phyloP scores from a whole-genome alignment of 2,797 vertebrate genomes.

The Sebastes nivosus region DNA sequence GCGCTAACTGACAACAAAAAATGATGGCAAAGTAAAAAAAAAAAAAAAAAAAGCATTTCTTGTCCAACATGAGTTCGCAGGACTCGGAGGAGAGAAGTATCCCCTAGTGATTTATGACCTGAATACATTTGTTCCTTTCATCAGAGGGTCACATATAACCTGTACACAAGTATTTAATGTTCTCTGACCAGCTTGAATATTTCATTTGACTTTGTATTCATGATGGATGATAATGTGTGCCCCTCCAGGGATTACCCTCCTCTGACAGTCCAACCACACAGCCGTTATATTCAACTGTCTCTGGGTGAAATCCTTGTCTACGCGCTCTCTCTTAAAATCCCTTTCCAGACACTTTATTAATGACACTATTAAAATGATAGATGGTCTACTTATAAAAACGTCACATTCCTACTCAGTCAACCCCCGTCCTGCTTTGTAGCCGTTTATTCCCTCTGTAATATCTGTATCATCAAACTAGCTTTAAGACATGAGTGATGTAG shows the following conservation, averaged over 20 bases:
- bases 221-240: not conserved
- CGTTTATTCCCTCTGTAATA: conserved; percentile 40
- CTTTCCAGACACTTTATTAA: conserved; percentile 75
- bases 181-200: conserved; percentile 4
- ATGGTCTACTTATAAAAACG: conserved; percentile 73
- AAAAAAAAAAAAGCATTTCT: not conserved
- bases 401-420: conserved; percentile 64
- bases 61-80: not conserved
- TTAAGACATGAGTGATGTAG: conserved; percentile 4
- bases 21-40: not conserved
- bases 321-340: conserved; percentile 59
- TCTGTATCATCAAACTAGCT: conserved; percentile 31
- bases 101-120: conserved; percentile 14
- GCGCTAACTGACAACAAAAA: not conserved
- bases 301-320: conserved; percentile 43
- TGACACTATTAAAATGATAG: conserved; percentile 78
- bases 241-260: not conserved
- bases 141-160: not conserved
- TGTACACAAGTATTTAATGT: not conserved
- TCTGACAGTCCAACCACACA: conserved; percentile 9
- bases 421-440: conserved; percentile 43
- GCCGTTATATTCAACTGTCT: conserved; percentile 35
- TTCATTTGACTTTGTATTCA: conserved; percentile 10
- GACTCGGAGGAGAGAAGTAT: not conserved
- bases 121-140: conserved; percentile 21